Evolutionary conservation across 2,888 invertebrate genomes (phyloP).

Genomic region (Netelia virgata): DNA sequence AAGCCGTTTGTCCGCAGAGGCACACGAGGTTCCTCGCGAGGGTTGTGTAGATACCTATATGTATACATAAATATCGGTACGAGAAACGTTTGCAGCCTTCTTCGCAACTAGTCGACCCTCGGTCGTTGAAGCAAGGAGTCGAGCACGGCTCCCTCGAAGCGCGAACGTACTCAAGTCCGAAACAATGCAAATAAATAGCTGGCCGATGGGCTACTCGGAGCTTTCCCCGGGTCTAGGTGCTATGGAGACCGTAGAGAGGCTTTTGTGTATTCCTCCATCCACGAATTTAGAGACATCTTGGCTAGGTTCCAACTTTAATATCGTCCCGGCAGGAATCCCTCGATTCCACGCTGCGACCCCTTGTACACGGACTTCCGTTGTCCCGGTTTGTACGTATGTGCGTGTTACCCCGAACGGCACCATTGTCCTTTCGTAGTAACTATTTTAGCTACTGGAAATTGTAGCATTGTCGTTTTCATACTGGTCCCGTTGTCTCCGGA

Average conservation of each 20-base stretch:
- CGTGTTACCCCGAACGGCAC: slow-evolving; percentile 64
- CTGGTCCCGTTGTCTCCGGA: slow-evolving; percentile 68
- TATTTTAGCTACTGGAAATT: slow-evolving; percentile 76
- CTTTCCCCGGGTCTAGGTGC: slow-evolving; percentile 16
- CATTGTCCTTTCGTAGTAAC: slow-evolving; percentile 77
- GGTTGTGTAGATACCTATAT: slow-evolving; percentile 6
- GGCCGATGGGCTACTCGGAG: slow-evolving; percentile 55
- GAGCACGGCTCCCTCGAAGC: slow-evolving; percentile 52
- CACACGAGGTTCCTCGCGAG: slow-evolving; percentile 26
- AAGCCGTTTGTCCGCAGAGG: slow-evolving; percentile 54
- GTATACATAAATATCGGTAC: slow-evolving; percentile 4
- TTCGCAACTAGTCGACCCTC: slow-evolving; percentile 34
- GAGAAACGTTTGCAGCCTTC: slow-evolving; percentile 51
- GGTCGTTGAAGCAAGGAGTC: slow-evolving; percentile 60
- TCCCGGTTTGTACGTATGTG: slow-evolving; percentile 69
- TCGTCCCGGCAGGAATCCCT: slow-evolving; percentile 69
- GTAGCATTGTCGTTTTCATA: slow-evolving; percentile 79
- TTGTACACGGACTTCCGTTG: slow-evolving; percentile 26
- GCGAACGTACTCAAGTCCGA: slow-evolving; percentile 70
- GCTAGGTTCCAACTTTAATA: slow-evolving; percentile 80
- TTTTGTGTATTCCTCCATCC: slow-evolving; percentile 72
- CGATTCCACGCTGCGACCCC: slow-evolving; percentile 50
- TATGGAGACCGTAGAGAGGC: slow-evolving; percentile 35
- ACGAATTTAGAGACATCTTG: slow-evolving; percentile 80
- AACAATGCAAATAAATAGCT: slow-evolving; percentile 82